A percentile compares a stretch with the other conserved stretches of the same genome.
Evolutionary conservation across 1,140 invertebrate genomes (phyloP).

Genomic region (Formica selysi): DNA sequence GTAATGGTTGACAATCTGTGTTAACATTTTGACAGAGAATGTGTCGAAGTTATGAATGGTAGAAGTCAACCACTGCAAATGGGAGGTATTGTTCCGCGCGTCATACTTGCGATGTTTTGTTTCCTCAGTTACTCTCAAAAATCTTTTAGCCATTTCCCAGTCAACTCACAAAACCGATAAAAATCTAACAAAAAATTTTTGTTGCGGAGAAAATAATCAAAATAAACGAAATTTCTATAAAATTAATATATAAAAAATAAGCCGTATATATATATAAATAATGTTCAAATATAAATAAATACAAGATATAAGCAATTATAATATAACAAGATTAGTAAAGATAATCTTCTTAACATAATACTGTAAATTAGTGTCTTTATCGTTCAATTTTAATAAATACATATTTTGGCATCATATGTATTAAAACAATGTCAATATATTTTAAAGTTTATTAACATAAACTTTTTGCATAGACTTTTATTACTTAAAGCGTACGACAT

Average conservation of each 20-base stretch:
- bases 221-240: neutral
- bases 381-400: neutral
- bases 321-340: neutral
- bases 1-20: constrained; percentile 56
- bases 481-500: neutral
- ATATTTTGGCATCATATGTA: neutral
- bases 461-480: neutral
- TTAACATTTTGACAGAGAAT: constrained; percentile 57
- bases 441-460: neutral
- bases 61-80: constrained; percentile 46
- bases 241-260: neutral
- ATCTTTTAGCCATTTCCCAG: constrained; percentile 34
- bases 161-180: constrained; percentile 5
- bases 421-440: neutral
- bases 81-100: constrained; percentile 34
- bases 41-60: constrained; percentile 59
- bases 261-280: neutral
- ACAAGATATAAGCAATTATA: neutral
- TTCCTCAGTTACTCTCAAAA: constrained; percentile 38
- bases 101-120: constrained; percentile 51
- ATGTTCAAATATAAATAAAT: neutral
- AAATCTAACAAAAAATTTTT: constrained; percentile 33
- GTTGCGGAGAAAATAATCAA: constrained; percentile 33
- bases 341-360: neutral
- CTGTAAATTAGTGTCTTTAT: neutral